Evolutionary conservation across 64 coral and sea anemone species (phyloP).

Genomic region (Cladopsammia gracilis): DNA sequence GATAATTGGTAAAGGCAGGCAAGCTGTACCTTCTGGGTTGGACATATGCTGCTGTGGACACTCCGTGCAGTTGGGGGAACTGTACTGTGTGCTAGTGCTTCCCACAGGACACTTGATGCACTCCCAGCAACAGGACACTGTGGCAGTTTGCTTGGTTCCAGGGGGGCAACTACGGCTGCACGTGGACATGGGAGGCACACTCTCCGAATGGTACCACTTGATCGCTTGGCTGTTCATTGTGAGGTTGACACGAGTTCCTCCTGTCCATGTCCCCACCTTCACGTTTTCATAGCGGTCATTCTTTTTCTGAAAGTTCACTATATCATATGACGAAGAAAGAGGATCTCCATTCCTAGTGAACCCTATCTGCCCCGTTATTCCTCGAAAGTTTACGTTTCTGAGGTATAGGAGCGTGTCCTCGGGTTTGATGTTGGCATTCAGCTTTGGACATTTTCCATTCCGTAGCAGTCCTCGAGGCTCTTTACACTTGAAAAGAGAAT

Average conservation of each 20-base stretch:
- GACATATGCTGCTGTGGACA: slow-evolving; percentile 69
- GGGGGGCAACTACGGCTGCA: slow-evolving; percentile 81
- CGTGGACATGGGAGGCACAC: slow-evolving; percentile 29
- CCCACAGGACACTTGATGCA: slow-evolving; percentile 68
- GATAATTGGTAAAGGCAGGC: slow-evolving; percentile 51
- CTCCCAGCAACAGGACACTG: slow-evolving; percentile 83
- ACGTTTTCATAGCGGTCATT: background rate
- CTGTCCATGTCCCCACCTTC: slow-evolving; percentile 71
- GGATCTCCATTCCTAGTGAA: slow-evolving; percentile 83
- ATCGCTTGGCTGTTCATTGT: slow-evolving; percentile 22
- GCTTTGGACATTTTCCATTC: slow-evolving; percentile 12
- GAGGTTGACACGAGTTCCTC: background rate
- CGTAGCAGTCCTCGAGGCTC: background rate
- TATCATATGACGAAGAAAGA: slow-evolving; percentile 64
- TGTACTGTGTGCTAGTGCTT: slow-evolving; percentile 11
- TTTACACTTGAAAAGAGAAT: slow-evolving; percentile 1
- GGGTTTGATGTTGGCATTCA: slow-evolving; percentile 2
- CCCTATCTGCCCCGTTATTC: slow-evolving; percentile 68
- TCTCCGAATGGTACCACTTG: slow-evolving; percentile 70
- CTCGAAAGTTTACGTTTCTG: slow-evolving; percentile 64
- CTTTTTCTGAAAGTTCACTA: slow-evolving; percentile 80
- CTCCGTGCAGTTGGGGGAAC: slow-evolving; percentile 79
- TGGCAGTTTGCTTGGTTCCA: slow-evolving; percentile 62
- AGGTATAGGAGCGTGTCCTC: slow-evolving; percentile 40
- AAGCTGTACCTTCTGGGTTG: slow-evolving; percentile 28